Percentiles rank a stretch among this genome's conserved stretches.
phyloP scores from a whole-genome alignment of 1,140 invertebrate species.

The Lepidostoma basale region DNA sequence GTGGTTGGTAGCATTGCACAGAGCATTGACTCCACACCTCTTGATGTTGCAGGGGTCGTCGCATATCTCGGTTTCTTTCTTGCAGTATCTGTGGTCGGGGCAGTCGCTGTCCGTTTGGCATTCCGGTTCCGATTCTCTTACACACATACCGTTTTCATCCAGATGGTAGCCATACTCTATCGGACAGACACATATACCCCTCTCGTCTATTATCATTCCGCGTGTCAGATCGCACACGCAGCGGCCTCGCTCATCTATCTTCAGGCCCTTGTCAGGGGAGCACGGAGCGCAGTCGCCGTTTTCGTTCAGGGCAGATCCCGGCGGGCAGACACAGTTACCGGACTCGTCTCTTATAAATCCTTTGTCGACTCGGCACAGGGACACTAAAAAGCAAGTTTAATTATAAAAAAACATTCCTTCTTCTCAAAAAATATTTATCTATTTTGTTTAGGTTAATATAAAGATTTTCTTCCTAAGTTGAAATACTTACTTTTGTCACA shows the following conservation, averaged over 20 bases:
- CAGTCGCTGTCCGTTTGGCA: conserved; percentile 80
- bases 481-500: conserved; percentile 71
- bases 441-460: too few relatives aligned
- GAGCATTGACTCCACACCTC: conserved; percentile 76
- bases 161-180: conserved; percentile 72
- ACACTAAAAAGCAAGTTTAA: conserved; percentile 61
- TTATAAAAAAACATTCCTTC: too few relatives aligned
- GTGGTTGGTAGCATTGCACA: conserved; percentile 81
- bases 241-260: conserved; percentile 75
- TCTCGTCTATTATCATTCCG: conserved; percentile 75
- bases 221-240: conserved; percentile 81
- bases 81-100: conserved; percentile 76
- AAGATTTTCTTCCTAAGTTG: too few relatives aligned
- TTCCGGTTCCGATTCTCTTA: conserved; percentile 61
- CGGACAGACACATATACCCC: conserved; percentile 80
- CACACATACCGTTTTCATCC: conserved; percentile 70
- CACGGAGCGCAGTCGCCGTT: conserved; percentile 79
- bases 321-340: conserved; percentile 77
- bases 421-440: too few relatives aligned
- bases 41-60: conserved; percentile 75
- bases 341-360: conserved; percentile 72
- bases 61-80: conserved; percentile 70
- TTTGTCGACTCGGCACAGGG: conserved; percentile 71
- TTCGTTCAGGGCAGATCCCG: conserved; percentile 75
- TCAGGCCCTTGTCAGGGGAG: conserved; percentile 70